phyloP scores from a whole-genome alignment of 2,113 vertebrate genomes.

The Alligator sinensis region DNA sequence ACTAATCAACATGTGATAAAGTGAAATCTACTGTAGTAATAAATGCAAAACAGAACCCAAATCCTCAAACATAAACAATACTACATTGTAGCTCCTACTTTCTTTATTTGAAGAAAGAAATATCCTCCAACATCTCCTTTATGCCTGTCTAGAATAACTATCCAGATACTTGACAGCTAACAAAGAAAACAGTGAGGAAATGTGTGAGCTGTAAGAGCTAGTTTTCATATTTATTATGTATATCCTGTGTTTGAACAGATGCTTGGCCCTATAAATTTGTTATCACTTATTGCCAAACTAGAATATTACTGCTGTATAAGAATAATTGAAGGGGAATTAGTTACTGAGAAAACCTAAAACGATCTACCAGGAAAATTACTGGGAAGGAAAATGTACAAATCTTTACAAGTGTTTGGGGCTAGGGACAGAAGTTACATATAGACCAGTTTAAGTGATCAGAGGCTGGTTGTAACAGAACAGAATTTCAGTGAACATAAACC shows the following conservation, averaged over 20 bases:
- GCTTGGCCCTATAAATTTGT: slow-evolving; percentile 42
- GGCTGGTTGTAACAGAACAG: too few species aligned
- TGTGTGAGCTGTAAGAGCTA: slow-evolving; percentile 21
- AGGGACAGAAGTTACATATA: too few species aligned
- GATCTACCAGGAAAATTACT: background rate
- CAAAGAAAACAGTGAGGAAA: background rate
- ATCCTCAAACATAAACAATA: slow-evolving; percentile 3
- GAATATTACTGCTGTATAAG: slow-evolving; percentile 2
- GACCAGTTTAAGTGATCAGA: too few species aligned
- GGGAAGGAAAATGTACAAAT: background rate
- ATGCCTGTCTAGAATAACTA: background rate
- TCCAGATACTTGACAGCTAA: background rate
- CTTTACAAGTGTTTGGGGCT: background rate
- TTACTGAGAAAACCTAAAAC: background rate
- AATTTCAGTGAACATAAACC: too few species aligned
- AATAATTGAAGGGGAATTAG: slow-evolving; percentile 22
- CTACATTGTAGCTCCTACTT: background rate
- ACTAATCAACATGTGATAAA: too few species aligned
- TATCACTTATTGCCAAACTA: background rate
- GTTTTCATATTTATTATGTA: background rate
- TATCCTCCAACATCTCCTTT: slow-evolving; percentile 27
- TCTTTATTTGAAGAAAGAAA: background rate
- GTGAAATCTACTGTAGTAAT: too few species aligned
- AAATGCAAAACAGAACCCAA: background rate
- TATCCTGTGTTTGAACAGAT: slow-evolving; percentile 43